Percentiles rank a stretch among this genome's conserved stretches.
Conservation (phyloP, 2,797 vertebrate genomes). For the Podarcis siculus region DNA sequence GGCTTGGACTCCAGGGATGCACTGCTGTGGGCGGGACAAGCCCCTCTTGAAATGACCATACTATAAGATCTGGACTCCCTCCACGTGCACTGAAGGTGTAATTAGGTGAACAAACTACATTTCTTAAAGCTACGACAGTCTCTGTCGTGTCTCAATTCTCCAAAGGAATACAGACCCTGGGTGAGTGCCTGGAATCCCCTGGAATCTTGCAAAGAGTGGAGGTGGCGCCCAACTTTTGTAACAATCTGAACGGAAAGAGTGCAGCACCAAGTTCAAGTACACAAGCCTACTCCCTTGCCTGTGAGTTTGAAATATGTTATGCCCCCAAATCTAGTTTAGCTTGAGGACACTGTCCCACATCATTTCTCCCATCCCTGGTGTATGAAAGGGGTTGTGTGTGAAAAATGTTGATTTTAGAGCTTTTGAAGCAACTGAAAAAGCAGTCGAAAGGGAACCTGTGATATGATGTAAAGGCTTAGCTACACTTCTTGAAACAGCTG, state of each 20-base stretch:
- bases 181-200: too few species aligned
- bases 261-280: background rate
- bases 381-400: background rate
- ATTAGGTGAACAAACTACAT: too few species aligned
- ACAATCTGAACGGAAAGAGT: background rate
- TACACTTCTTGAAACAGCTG: background rate
- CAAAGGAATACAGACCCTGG: too few species aligned
- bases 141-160: too few species aligned
- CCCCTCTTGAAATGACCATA: too few species aligned
- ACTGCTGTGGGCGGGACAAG: too few species aligned
- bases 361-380: background rate
- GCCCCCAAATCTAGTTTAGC: background rate
- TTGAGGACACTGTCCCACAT: background rate
- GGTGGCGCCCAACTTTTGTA: too few species aligned
- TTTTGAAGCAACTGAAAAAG: background rate
- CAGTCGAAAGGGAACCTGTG: background rate
- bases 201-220: too few species aligned
- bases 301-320: background rate
- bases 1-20: too few species aligned
- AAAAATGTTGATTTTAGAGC: background rate
- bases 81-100: too few species aligned
- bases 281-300: background rate
- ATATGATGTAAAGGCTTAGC: background rate
- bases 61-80: too few species aligned
- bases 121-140: too few species aligned